These are phyloP conservation scores for Characodon lateralis DNA, from an alignment of 2,797 vertebrate species.

Conservation along the genomic window DNA sequence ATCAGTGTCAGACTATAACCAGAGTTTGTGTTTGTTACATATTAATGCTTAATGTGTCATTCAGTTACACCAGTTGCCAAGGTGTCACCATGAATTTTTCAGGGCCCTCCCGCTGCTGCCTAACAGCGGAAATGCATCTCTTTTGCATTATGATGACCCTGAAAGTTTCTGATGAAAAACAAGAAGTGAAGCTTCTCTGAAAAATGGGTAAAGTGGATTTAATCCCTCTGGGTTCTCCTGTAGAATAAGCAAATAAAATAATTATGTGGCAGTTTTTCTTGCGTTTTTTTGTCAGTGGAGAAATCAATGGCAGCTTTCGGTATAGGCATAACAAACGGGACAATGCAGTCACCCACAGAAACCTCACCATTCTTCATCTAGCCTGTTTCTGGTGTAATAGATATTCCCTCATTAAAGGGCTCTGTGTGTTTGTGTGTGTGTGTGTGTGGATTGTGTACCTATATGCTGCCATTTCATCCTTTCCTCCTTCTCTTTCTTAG, in stretches of 20 bases:
- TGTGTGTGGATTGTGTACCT: not conserved
- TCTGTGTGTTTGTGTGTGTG: constrained; percentile 6
- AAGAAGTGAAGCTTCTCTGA: constrained; percentile 47
- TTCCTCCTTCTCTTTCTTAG: not conserved
- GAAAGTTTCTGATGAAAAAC: constrained; percentile 54
- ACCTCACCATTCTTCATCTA: constrained; percentile 62
- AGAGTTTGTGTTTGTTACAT: constrained; percentile 65
- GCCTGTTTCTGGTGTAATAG: constrained; percentile 48
- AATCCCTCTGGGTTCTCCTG: constrained; percentile 23
- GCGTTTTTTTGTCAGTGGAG: constrained; percentile 32
- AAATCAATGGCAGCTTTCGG: constrained; percentile 72
- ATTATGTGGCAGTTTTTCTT: constrained; percentile 60
- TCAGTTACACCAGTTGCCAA: constrained; percentile 59
- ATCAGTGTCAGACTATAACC: constrained; percentile 51
- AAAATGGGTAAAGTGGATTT: constrained; percentile 42
- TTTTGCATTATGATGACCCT: constrained; percentile 47
- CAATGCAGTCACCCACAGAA: constrained; percentile 57
- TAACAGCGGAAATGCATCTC: constrained; percentile 51
- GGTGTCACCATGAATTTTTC: constrained; percentile 70
- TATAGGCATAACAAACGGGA: constrained; percentile 64
- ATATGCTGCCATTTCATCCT: not conserved
- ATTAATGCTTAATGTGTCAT: constrained; percentile 71
- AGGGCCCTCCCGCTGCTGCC: constrained; percentile 42
- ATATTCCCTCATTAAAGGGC: constrained; percentile 37
- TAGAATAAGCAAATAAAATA: constrained; percentile 75